Base-by-base conservation (phyloP, 2,888 invertebrate species). In the Caradrina clavipalpis region DNA sequence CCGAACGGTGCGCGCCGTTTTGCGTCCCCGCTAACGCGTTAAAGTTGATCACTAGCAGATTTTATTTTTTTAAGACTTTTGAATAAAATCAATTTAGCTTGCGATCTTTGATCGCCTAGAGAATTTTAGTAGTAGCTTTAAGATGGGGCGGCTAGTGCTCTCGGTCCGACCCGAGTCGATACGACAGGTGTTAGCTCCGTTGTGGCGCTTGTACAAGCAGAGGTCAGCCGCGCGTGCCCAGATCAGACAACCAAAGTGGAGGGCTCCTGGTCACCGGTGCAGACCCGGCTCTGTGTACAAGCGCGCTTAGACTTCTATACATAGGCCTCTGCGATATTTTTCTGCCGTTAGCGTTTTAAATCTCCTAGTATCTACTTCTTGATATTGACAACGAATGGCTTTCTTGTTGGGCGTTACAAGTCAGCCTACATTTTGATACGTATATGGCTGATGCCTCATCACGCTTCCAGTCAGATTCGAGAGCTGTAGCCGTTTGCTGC, bases 1-100 rank as follows among this genome's bases (percentile, higher is more conserved):
- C 93, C 97, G 98, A 93, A 98, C 98, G 85, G 98, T 98, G 81
- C 97, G 98, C 85, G 98, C 98, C 90, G 97, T 98, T 81, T 96
- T 98, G 91, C 97, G 97, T 90, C 96, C 95, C 77, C 95, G 95
- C 93, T 95, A 93, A 91, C 86, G 84, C 89, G 86, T 88, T 88
- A 88, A 90, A 87, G 93, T 93, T 93, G 89, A 91, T 90, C 91
- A 91, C 92, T 95, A 93, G 95, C 95, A 96, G 95, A 96, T 95
- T 95, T 96, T 96, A 96, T 96, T 96, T 96, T 96, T 96, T 95
- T 96, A 96, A 96, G 92, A 95, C 94, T 95, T 96, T 95, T 95
- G 92, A 95, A 93, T 90, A 92, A 90, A 93, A 93, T 93, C 92
- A 91, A 93, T 88, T 90, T 95, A 95, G 96, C 96, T 95, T 95